A percentile compares a stretch with the other conserved stretches of the same genome.
These are phyloP conservation scores for Sphaeridia pumilis DNA, from an alignment of 2,888 invertebrate species.

Conservation along the genomic window DNA sequence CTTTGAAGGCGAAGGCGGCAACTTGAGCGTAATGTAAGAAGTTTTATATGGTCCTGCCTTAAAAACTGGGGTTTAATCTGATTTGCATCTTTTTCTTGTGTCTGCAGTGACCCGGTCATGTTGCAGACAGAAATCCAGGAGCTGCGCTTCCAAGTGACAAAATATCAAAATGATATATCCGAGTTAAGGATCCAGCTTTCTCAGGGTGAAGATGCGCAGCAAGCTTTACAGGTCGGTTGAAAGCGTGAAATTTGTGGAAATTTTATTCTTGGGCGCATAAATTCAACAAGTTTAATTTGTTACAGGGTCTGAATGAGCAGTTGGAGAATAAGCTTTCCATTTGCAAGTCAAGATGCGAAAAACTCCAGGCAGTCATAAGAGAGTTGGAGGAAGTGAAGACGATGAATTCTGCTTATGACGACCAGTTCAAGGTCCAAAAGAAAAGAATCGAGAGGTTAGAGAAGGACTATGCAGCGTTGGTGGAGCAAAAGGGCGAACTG, in stretches of 20 bases:
- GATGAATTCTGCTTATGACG: background rate
- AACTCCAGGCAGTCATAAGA: background rate
- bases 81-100: too few species aligned
- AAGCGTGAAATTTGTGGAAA: too few species aligned
- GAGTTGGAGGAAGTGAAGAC: slow-evolving; percentile 13
- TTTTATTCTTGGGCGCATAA: too few species aligned
- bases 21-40: background rate
- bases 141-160: background rate
- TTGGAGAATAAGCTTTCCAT: background rate
- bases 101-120: background rate
- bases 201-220: background rate
- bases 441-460: slow-evolving; percentile 9
- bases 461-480: background rate
- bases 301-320: background rate
- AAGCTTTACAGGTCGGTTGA: background rate
- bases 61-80: background rate
- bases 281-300: too few species aligned
- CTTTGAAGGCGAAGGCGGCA: background rate
- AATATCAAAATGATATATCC: background rate
- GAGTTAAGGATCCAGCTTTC: background rate
- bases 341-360: background rate
- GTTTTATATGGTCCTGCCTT: too few species aligned
- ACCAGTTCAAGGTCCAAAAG: background rate
- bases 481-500: background rate
- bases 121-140: background rate